phyloP scores from a whole-genome alignment of 92 coral and sea anemone species.

The Heteractis magnifica region DNA sequence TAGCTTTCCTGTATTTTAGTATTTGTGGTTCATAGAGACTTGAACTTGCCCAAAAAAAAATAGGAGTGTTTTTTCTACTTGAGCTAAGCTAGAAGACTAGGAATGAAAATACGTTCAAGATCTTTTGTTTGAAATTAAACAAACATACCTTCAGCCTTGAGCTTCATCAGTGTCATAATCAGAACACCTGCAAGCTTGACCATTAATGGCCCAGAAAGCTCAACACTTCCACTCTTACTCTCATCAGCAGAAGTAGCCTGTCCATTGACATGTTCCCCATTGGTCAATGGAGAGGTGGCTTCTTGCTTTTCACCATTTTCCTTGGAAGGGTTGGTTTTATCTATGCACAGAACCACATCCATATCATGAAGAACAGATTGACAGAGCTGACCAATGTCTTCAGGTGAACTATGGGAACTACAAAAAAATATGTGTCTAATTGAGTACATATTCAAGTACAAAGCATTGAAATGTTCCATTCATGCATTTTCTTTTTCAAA shows the following conservation, averaged over 20 bases:
- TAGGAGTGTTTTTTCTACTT: no score
- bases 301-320: slow-evolving; percentile 41
- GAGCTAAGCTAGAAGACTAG: no score
- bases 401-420: slow-evolving; percentile 65
- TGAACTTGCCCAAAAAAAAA: no score
- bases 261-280: slow-evolving; percentile 55
- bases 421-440: slow-evolving; percentile 8
- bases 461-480: no score
- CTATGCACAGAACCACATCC: slow-evolving; percentile 64
- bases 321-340: slow-evolving; percentile 20
- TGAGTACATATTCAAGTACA: no score
- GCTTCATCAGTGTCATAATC: slow-evolving; percentile 77
- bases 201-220: slow-evolving; percentile 69
- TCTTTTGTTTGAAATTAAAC: neutral
- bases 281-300: slow-evolving; percentile 16
- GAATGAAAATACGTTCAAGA: neutral
- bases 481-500: neutral
- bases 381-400: slow-evolving; percentile 92
- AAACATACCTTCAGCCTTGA: slow-evolving; percentile 67
- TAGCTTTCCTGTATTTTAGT: no score
- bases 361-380: slow-evolving; percentile 96
- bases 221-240: slow-evolving; percentile 43
- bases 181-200: slow-evolving; percentile 79
- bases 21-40: no score
- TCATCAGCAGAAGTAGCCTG: slow-evolving; percentile 16